Evolutionary conservation across 2,797 vertebrate species (phyloP), one percentile per base, ranked within the genome.

Genomic region (Channallabes apus): DNA sequence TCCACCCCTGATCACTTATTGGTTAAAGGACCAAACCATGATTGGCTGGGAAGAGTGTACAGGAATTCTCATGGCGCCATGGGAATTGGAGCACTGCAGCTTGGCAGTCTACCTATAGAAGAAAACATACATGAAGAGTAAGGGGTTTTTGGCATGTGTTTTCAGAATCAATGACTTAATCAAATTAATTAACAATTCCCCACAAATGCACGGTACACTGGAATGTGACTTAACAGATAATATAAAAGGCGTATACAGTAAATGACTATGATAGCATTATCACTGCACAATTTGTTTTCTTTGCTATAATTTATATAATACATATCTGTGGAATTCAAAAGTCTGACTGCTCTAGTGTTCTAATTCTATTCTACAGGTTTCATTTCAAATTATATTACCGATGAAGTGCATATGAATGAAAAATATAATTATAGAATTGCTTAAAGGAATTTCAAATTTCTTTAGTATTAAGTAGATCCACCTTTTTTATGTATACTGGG

Each of bases 41-140:
- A 90, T 92, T 92, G 93, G 92, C 91, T 91, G 92, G 90, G 90
- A 82, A 82, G 91, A 90, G 89, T 88, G 87, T 89, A 89, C 89
- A 89, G 91, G 92, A 93, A 94, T 94, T 92, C 92, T 91, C 89
- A 92, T 92, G 82, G 88, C 87, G 86, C 92, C 93, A 91, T 92
- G 92, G 87, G 93, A 93, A 94, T 93, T 94, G 92, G 93, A 91
- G 88, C 92, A 92, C 82, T 90, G 77, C 78, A 64, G 29, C 75
- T 46, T 85, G 80, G 58, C 58, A 38, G 22, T 24, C 54, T 84
- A 75, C 80, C 82, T 84, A 65, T 83, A 69, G 46, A 65, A 27
- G n/a, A 29, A 15, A 62, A 61, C 64, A 38, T 71, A 15, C 24
- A 14, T 38, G 27, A 24, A 0, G 20, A 72, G 35, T 29, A 32